Evolutionary conservation across 2,797 vertebrate genomes (phyloP).

Genomic region (Psittacula echo): DNA sequence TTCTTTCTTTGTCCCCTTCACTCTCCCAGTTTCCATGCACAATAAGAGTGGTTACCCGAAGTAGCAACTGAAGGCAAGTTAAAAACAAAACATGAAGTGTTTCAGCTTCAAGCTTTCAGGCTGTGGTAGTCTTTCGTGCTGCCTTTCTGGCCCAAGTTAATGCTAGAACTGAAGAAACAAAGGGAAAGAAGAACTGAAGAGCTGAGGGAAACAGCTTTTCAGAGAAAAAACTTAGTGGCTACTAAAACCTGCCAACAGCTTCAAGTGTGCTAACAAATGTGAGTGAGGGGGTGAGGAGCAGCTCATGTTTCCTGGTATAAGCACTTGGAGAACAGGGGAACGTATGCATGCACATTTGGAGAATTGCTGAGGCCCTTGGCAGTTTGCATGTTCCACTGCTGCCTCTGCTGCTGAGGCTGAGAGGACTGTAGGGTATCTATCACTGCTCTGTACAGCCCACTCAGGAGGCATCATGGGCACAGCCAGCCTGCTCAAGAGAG

Average conservation of each 20-base stretch:
- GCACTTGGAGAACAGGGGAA: background rate
- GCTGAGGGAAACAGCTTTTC: background rate
- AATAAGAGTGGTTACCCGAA: background rate
- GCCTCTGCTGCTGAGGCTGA: background rate
- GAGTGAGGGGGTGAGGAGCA: background rate
- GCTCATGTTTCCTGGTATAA: background rate
- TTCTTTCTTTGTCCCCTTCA: background rate
- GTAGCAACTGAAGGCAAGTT: background rate
- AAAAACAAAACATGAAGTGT: background rate
- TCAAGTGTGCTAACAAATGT: background rate
- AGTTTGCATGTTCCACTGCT: background rate
- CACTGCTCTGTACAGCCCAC: fast-evolving
- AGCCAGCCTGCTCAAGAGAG: background rate
- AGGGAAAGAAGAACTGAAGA: background rate
- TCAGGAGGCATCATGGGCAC: background rate
- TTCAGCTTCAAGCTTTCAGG: background rate
- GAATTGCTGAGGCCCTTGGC: background rate
- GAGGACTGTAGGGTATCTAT: background rate
- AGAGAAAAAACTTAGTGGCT: background rate
- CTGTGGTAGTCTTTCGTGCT: background rate
- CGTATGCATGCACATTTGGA: background rate
- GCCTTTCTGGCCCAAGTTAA: background rate
- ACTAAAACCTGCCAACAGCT: background rate
- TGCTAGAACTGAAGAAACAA: fast-evolving
- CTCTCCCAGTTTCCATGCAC: fast-evolving